Percentiles rank a stretch among this genome's conserved stretches.
Evolutionary conservation across 2,113 vertebrate genomes (phyloP).

Genomic region (Antennarius striatus): DNA sequence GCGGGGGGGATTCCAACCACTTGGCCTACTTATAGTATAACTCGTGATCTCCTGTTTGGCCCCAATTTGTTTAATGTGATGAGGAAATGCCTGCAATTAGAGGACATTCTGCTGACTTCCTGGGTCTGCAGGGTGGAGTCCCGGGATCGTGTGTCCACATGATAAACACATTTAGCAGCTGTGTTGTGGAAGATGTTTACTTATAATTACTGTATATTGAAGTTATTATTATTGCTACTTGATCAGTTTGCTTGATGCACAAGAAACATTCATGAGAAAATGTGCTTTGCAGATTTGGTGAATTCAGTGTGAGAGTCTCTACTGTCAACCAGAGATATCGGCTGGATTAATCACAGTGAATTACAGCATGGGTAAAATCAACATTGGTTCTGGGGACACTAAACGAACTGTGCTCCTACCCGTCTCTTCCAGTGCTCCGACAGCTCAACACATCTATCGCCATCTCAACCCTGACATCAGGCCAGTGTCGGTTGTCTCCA

Average conservation of each 20-base stretch:
- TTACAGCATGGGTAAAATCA: background rate
- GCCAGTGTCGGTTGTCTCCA: slow-evolving; percentile 94
- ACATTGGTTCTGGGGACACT: background rate
- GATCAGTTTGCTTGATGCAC: no score
- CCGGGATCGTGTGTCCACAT: slow-evolving; percentile 5
- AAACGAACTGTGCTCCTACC: background rate
- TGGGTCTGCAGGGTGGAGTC: slow-evolving; percentile 28
- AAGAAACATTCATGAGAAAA: no score
- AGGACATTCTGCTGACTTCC: slow-evolving; percentile 48
- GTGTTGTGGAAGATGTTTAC: slow-evolving; percentile 9
- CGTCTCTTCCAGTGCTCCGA: slow-evolving; percentile 83
- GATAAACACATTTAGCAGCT: slow-evolving; percentile 34
- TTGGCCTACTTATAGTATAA: background rate
- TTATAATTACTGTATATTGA: background rate
- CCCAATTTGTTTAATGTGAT: slow-evolving; percentile 24
- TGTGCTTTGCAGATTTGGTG: no score
- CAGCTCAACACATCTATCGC: slow-evolving; percentile 96
- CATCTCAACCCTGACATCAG: slow-evolving; percentile 90
- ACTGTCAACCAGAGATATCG: no score
- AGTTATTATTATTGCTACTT: background rate
- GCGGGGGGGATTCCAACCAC: background rate
- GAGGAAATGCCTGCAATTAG: slow-evolving; percentile 66
- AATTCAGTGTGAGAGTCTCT: no score
- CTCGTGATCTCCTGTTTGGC: background rate
- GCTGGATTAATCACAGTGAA: no score